Conservation (phyloP, 2,797 vertebrate species). For the Lindbergichthys nudifrons region DNA sequence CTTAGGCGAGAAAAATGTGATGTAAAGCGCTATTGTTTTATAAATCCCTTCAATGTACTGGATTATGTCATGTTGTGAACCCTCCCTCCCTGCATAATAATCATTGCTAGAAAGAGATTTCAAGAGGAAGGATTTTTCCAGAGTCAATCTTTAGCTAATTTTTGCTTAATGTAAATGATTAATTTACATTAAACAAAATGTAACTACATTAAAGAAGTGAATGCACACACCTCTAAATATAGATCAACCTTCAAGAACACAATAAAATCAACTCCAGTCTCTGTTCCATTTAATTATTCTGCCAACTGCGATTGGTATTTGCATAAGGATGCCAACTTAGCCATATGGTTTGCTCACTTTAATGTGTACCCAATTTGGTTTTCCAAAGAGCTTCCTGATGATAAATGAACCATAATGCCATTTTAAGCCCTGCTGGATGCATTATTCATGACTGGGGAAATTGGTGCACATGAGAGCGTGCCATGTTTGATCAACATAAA, state of each 20-base stretch:
- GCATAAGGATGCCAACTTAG: background rate
- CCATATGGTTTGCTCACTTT: background rate
- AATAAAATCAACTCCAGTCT: conserved; percentile 8
- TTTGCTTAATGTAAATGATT: background rate
- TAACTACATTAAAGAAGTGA: conserved; percentile 24
- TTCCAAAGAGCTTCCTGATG: conserved; percentile 17
- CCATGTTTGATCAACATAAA: conserved; percentile 58
- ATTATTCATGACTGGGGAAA: conserved; percentile 66
- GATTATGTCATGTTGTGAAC: conserved; percentile 35
- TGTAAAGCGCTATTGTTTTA: conserved; percentile 37
- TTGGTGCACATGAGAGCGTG: conserved; percentile 24
- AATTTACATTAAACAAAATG: background rate
- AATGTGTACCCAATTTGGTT: conserved; percentile 46
- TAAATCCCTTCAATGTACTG: conserved; percentile 33
- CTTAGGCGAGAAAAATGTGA: conserved; percentile 16
- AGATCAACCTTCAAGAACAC: conserved; percentile 7
- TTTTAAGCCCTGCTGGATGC: conserved; percentile 53
- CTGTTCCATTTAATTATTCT: background rate
- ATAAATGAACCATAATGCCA: conserved; percentile 70
- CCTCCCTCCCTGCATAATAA: conserved; percentile 16
- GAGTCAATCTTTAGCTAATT: background rate
- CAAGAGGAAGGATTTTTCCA: background rate
- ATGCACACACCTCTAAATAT: background rate
- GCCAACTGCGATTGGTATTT: conserved; percentile 12
- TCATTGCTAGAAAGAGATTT: conserved; percentile 21